Evolutionary conservation across 2,113 vertebrate genomes (phyloP), one percentile per base, ranked within the genome.

Genomic region (Symphodus melops): DNA sequence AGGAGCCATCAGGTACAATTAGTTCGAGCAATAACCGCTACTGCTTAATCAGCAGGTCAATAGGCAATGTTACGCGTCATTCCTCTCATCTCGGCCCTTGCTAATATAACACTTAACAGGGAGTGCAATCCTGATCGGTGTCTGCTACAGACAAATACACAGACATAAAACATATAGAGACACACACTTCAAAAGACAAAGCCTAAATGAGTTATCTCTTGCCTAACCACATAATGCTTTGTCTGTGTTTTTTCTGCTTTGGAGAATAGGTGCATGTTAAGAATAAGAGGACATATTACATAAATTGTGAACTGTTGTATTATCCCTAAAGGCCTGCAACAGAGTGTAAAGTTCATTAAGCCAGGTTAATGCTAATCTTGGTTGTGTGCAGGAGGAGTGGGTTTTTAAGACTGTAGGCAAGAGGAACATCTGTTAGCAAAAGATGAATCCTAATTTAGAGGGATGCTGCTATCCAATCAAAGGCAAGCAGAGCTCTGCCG

Each of bases 41-140:
- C 86, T 91, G 92, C 89, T 87, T 88, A 76, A 93, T 93, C 90
- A 93, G 91, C 92, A 90, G 86, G 84, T 91, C 91, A 86, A 92
- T 92, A 93, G 72, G 61, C 79, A 91, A 85, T 86, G 70, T 86
- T 86, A 84, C 75, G 83, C 82, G 88, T 69, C 89, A 78, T 87
- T 87, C 86, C 79, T 83, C 68, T 62, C 82, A 79, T 86, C 81
- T 71, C 66, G 44, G 57, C 82, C 67, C 41, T 74, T 44, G 80
- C 63, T 81, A 81, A 81, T 76, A 76, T 83, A 80, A 82, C 65
- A 82, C 77, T 89, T 87, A 78, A 90, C 70, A 80, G 72, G 69
- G 46, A 76, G 36, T 83, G 59, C 55, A 79, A 42, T 74, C 77
- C 57, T 60, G 49, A 65, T 69, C 46, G 58, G 52, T 57, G 61